Evolutionary conservation across 2,113 vertebrate genomes (phyloP).

Genomic region (Pelmatolapia mariae): DNA sequence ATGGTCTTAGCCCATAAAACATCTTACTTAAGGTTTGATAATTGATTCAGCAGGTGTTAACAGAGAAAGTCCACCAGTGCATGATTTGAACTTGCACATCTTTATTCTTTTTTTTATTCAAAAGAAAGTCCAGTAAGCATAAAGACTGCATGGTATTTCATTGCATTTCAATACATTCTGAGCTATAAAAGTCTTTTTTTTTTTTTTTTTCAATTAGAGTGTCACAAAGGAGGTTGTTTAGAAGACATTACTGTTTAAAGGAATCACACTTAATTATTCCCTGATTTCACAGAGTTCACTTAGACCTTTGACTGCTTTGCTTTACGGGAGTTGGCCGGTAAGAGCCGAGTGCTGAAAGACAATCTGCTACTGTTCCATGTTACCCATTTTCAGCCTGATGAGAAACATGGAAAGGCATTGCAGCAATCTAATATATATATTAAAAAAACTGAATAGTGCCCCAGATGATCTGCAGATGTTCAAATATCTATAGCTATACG

Average conservation of each 20-base stretch:
- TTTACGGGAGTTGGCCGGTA: slow-evolving; percentile 8
- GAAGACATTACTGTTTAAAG: slow-evolving; percentile 69
- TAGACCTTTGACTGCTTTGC: slow-evolving; percentile 55
- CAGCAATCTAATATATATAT: slow-evolving; percentile 2
- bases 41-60: neutral
- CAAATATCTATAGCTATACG: neutral
- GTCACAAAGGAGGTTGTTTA: slow-evolving; percentile 70
- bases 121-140: slow-evolving; percentile 77
- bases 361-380: neutral
- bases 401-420: slow-evolving; percentile 18
- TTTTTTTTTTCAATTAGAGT: slow-evolving; percentile 63
- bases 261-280: slow-evolving; percentile 75
- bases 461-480: slow-evolving; percentile 45
- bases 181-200: slow-evolving; percentile 73
- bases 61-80: neutral
- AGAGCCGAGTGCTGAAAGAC: neutral
- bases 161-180: slow-evolving; percentile 80
- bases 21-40: neutral
- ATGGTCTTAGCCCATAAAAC: neutral
- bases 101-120: slow-evolving; percentile 73
- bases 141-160: slow-evolving; percentile 77
- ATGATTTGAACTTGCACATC: slow-evolving; percentile 61
- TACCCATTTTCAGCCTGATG: neutral
- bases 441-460: slow-evolving; percentile 18
- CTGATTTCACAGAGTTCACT: slow-evolving; percentile 75